Evolutionary conservation across 2,888 invertebrate genomes (phyloP), one percentile per base, ranked within the genome.

Genomic region (Brachynemurus nebulosus): DNA sequence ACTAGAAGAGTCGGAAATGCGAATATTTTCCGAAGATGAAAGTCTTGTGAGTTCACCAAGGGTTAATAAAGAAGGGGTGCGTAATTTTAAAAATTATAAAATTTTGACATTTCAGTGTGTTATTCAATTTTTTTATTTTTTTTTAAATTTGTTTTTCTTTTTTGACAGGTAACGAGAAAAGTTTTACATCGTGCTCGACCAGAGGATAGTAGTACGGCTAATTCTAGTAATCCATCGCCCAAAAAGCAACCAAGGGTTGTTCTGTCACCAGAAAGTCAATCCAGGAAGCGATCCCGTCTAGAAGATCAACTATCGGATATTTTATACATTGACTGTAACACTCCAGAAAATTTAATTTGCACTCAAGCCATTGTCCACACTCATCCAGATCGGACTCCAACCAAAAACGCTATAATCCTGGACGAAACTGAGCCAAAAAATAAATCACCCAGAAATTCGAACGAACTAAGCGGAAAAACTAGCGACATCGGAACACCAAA

Each of bases 11-110:
- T 70, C 85, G 1, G 88, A 88, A 64, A 80, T 83, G 74, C 74
- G 85, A 55, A 86, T 89, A 67, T 86, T 89, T 62, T 86, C 86
- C n/a, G 88, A 88, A 57, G 88, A 86, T 59, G 88, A 88, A 56
- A 76, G 79, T 47, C 58, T 76, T 37, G 76, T 78, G 1, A 72
- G 71, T 47, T 75, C 74, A 45, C 73, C 66, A 44, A 67, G 66
- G 52, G 68, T 67, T 47, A 70, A 62, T 52, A 71, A 68, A 52
- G 59, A 64, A 50, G 16, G 46, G 36, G 54, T 66, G 59, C 52
- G 59, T 58, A 20, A 48, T 49, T 33, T 18, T 48, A 12, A 23
- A 23, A 6, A 16, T 18, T 16, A 14, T 18, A n/a, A 35, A 8
- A 35, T 35, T 2, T 9, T 20, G 27, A 14, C 2, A 27, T 45